Evolutionary conservation across 1,140 invertebrate species (phyloP).

Genomic region (Halictus rubicundus): DNA sequence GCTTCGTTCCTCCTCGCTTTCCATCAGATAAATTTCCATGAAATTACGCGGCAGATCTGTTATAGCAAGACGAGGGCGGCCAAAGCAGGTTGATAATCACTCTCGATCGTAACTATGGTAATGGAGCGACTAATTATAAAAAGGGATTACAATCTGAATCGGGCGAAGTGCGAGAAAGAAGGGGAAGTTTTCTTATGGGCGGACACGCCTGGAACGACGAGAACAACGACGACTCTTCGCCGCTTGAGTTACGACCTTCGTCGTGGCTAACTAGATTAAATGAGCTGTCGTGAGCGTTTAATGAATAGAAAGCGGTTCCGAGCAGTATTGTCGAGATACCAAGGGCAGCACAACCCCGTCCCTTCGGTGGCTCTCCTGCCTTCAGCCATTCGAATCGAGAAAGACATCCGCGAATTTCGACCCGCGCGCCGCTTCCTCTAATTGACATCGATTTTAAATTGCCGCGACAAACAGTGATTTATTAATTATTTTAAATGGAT

Average conservation of each 20-base stretch:
- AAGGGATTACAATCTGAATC: slow-evolving; percentile 63
- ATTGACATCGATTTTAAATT: too few species aligned
- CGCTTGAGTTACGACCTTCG: slow-evolving; percentile 63
- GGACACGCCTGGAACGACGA: slow-evolving; percentile 9
- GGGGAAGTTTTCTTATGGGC: slow-evolving; percentile 43
- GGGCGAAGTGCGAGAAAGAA: slow-evolving; percentile 1
- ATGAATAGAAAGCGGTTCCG: slow-evolving; percentile 64
- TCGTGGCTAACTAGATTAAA: slow-evolving; percentile 68
- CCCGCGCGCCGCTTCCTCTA: too few species aligned
- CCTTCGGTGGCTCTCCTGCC: background rate
- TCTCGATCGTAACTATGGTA: slow-evolving; percentile 69
- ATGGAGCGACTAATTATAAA: slow-evolving; percentile 66
- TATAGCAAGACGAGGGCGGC: slow-evolving; percentile 20
- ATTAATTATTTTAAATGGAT: too few species aligned
- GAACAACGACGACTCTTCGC: slow-evolving; percentile 33
- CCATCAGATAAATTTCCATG: slow-evolving; percentile 61
- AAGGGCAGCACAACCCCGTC: background rate
- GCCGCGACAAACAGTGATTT: too few species aligned
- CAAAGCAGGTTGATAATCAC: slow-evolving; percentile 60
- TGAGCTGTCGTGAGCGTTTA: slow-evolving; percentile 63
- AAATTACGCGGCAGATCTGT: slow-evolving; percentile 59
- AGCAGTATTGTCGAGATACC: background rate
- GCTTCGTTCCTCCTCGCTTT: slow-evolving; percentile 17
- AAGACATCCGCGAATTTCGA: too few species aligned
- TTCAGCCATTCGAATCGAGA: too few species aligned